phyloP scores from a whole-genome alignment of 2,888 invertebrate genomes.

The Epistrophe eligans region DNA sequence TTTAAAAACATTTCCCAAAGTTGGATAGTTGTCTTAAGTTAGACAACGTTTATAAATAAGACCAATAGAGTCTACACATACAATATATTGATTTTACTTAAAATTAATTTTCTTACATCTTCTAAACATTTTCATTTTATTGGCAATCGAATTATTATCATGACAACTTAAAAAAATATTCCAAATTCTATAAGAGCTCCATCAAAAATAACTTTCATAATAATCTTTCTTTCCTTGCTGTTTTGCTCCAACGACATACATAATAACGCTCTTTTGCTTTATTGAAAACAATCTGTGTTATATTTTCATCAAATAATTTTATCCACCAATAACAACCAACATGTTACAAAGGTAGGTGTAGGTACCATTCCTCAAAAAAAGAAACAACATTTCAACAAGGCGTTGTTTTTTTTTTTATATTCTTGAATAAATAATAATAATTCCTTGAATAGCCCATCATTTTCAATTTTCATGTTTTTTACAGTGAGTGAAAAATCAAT shows the following conservation, averaged over 20 bases:
- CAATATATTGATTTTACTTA: no score
- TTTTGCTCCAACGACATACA: constrained; percentile 11
- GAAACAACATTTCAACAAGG: background rate
- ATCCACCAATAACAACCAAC: background rate
- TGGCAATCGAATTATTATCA: background rate
- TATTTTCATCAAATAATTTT: constrained; percentile 12
- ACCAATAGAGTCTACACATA: no score
- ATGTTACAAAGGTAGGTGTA: no score
- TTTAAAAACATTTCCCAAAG: no score
- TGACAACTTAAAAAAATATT: background rate
- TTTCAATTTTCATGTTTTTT: constrained; percentile 16
- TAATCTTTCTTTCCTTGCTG: no score
- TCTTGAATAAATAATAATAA: constrained; percentile 51
- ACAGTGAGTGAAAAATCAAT: constrained; percentile 49
- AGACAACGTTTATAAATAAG: no score
- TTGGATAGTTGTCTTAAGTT: no score
- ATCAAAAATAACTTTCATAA: background rate
- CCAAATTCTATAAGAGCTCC: background rate
- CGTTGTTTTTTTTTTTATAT: background rate
- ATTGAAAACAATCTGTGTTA: constrained; percentile 20
- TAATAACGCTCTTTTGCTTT: background rate
- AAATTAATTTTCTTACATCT: no score
- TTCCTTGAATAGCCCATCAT: constrained; percentile 30
- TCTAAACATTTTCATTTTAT: background rate
- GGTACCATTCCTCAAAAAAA: background rate